Base-by-base conservation (phyloP, 2,113 vertebrate species). In the Oreochromis spilurus region DNA sequence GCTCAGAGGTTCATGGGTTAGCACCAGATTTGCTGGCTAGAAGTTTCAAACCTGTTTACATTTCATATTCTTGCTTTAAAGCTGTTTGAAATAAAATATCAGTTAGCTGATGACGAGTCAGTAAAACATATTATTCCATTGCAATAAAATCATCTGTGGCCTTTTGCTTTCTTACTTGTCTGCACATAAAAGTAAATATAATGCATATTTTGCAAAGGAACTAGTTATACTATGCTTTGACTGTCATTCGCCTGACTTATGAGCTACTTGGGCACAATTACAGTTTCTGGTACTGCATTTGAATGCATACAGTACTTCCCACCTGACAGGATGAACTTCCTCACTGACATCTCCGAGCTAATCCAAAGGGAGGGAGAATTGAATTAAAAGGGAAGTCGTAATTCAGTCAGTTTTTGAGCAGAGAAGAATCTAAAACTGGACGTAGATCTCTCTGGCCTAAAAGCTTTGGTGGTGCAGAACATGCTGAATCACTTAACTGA, bases 271-370 rank as follows among this genome's bases (percentile, higher is more conserved):
- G 36, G 38, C 62, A 62, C 4, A 24, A 5, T 77, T 70, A 10
- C 29, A 31, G 53, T 48, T 67, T 14, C 7, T 60, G 24, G 19
- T 31, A 50, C 40, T 14, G 9, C 5, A 16, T 36, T 82, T 79
- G 29, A 16, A 72, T 34, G n/a, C 26, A 3, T n/a, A 34, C n/a
- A 40, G n/a, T 57, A 14, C 79, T 75, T 70, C 26, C 72, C 83
- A 65, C 45, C 34, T 54, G 60, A 80, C 85, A 88, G 81, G 86
- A 83, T 60, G 62, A 87, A 78, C 81, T 78, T 88, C 89, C 81
- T 34, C 17, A 31, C 36, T 43, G 65, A 53, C 40, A 75, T 12
- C 26, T 34, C 67, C 1, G 1, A 54, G 65, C 11, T 83, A 17
- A 80, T 85, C 79, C 82, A 53, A 40, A 57, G 58, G 36, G 77